Base-by-base conservation (phyloP, 2,797 vertebrate genomes). In the Poecilia wingei region DNA sequence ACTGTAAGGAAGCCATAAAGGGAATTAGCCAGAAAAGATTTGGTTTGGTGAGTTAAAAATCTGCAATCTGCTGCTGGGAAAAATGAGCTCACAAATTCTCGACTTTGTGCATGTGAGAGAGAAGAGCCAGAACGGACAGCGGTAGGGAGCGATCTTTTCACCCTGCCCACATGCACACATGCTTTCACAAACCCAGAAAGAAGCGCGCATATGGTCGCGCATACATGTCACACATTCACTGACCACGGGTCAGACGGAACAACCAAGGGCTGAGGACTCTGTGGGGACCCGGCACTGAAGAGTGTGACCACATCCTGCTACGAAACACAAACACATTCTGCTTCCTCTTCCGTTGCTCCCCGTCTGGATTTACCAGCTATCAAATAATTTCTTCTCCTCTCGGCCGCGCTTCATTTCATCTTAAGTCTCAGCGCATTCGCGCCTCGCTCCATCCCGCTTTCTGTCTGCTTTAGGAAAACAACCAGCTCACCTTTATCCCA, bases 61-160 rank as follows among this genome's bases (percentile, higher is more conserved):
- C 64, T 81, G 74, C 86, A 87, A 87, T 92, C 82, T 92, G 86
- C 64, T 89, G 83, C 79, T 81, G 75, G 80, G 74, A 86, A 88
- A 45, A 89, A 86, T 86, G 71, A 82, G 61, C 69, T 2, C 76
- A 77, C 82, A 72, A 31, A 81, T 77, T 74, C 59, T 75, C 1
- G 18, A 36, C n/a, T 22, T 16, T 53, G 12, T 43, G 25, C 76
- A 81, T 74, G 25, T 14, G 28, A 12, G 9, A 85, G 55, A 82
- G 86, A 91, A 81, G 86, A 91, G 79, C 91, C 88, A 91, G 89
- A 89, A 92, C 87, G 88, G 89, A 81, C 89, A 89, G 71, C 91
- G 92, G 91, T 79, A 82, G 90, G 90, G 82, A 84, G 88, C 69
- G 49, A 83, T 69, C 81, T 74, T 82, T 86, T 83, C 84, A 88